Evolutionary conservation across 2,113 vertebrate species (phyloP).

Genomic region (Rhipidura dahli): DNA sequence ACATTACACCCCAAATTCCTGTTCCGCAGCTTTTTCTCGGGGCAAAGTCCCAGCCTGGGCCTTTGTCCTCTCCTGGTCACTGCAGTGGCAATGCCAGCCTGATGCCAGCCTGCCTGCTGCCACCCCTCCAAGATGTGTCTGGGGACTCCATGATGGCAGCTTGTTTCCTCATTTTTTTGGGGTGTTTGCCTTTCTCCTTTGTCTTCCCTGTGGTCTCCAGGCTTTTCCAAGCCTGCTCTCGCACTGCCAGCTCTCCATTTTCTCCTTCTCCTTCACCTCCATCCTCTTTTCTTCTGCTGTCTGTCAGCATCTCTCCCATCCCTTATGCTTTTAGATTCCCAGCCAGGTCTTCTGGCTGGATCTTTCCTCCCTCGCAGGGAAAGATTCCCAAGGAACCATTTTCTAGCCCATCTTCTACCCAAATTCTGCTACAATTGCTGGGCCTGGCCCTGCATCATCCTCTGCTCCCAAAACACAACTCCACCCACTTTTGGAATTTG

Average conservation of each 20-base stretch:
- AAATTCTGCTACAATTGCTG: background rate
- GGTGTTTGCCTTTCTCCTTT: background rate
- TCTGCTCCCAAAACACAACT: background rate
- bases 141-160: background rate
- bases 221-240: background rate
- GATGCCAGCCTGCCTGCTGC: background rate
- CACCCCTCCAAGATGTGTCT: background rate
- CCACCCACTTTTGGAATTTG: background rate
- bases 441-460: background rate
- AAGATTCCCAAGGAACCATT: background rate
- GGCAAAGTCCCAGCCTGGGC: background rate
- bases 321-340: background rate
- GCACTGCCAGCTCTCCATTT: background rate
- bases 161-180: background rate
- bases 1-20: background rate
- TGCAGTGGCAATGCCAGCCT: background rate
- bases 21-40: fast-evolving
- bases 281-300: background rate
- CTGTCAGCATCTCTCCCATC: background rate
- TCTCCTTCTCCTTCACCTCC: background rate
- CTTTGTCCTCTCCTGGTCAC: background rate
- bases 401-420: background rate
- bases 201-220: background rate
- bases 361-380: background rate
- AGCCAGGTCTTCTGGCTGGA: background rate